A percentile compares a stretch with the other conserved stretches of the same genome.
Conservation (phyloP, 2,888 invertebrate species). For the Hydrotaea diabolus region DNA sequence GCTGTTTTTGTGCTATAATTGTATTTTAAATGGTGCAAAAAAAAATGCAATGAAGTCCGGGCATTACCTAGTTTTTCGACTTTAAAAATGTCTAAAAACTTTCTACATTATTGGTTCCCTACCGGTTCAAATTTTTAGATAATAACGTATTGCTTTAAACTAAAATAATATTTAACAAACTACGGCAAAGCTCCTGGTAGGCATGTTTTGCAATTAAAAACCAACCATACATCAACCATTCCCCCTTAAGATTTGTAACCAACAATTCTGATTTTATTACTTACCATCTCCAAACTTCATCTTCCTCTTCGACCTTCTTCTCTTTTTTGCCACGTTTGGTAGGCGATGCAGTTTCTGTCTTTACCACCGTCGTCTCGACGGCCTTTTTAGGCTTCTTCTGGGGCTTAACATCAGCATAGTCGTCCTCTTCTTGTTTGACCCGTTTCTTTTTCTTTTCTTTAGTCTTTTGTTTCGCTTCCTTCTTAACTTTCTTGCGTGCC, state of each 20-base stretch:
- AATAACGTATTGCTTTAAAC: no score
- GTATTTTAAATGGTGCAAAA: no score
- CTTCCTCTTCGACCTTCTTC: slow-evolving; percentile 90
- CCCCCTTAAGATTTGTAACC: neutral
- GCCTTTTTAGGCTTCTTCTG: slow-evolving; percentile 82
- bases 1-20: no score
- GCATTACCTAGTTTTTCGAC: no score
- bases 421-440: slow-evolving; percentile 82
- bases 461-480: slow-evolving; percentile 81
- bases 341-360: slow-evolving; percentile 81
- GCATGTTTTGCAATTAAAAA: no score
- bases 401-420: slow-evolving; percentile 81
- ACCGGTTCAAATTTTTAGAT: no score
- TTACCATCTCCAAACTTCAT: slow-evolving; percentile 96
- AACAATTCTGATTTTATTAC: slow-evolving; percentile 69
- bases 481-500: slow-evolving; percentile 81
- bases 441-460: slow-evolving; percentile 87
- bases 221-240: neutral
- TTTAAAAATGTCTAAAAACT: no score
- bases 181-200: no score
- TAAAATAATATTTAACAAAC: no score
- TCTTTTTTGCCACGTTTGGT: slow-evolving; percentile 84
- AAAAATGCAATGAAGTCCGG: no score
- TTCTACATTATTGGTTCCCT: no score
- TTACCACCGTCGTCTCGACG: slow-evolving; percentile 45